phyloP scores from a whole-genome alignment of 2,113 vertebrate genomes.

The Kryptolebias marmoratus region DNA sequence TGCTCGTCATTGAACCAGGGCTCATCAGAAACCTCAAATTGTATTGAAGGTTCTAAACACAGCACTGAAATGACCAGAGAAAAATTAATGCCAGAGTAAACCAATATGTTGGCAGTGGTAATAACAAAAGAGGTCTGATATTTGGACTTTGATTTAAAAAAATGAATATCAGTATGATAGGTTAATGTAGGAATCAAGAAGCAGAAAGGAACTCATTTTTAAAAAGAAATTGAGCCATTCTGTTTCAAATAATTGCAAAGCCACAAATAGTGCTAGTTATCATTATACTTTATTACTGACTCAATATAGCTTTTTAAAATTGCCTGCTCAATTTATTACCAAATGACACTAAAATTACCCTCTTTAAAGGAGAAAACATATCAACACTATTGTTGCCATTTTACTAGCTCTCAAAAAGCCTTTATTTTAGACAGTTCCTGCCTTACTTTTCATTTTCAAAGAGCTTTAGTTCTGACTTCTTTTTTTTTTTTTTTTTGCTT shows the following conservation, averaged over 20 bases:
- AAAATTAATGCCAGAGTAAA: conserved; percentile 23
- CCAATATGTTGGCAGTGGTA: background rate
- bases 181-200: background rate
- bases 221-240: conserved; percentile 20
- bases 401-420: background rate
- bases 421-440: background rate
- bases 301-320: conserved; percentile 19
- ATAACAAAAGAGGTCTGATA: background rate
- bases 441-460: background rate
- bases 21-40: conserved; percentile 41
- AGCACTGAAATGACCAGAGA: conserved; percentile 14
- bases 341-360: conserved; percentile 1
- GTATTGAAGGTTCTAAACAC: conserved; percentile 23
- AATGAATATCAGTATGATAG: conserved; percentile 2
- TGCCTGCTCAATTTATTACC: background rate
- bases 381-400: background rate
- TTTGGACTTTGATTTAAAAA: background rate
- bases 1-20: conserved; percentile 24
- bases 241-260: conserved; percentile 25
- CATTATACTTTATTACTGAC: conserved; percentile 17
- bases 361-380: background rate
- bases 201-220: conserved; percentile 10
- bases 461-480: background rate
- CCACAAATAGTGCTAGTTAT: background rate
- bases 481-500: background rate